Evolutionary conservation across 2,888 invertebrate genomes (phyloP), one percentile per base, ranked within the genome.

Genomic region (Empis stercorea): DNA sequence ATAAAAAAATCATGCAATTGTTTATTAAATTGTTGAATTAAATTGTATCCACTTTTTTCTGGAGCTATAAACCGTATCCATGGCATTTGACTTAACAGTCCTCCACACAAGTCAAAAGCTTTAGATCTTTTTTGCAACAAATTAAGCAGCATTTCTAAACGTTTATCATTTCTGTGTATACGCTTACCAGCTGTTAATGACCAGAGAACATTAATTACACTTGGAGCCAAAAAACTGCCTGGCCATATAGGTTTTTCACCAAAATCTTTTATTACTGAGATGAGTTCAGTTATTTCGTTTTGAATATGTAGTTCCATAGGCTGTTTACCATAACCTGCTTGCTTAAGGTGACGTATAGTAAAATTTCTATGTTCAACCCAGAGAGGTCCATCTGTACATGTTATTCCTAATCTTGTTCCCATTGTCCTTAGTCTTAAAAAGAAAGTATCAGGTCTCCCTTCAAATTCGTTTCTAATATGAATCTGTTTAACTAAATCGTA

Each of bases 121-220:
- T 70, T 71, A 0, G 74, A 68, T 40, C 80, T 63, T 32, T 64
- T 59, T 30, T 65, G 61, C 56, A 80, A 61, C 10, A 78, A 59
- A 9, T 66, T 59, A 7, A 79, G 56, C 10, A 79, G 59, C 5
- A 61, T 60, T 2, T 62, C 55, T 34, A 79, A 55, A 14, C 68
- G 61, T 6, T 61, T 53, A 51, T 76, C 72, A 5, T 66, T 62
- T 37, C 68, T 63, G n/a, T 65, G 55, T 34, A 78, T 70, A 32
- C 73, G 47, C 46, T 62, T 59, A n/a, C 75, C 75, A 11, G 78
- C 75, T 4, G 73, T 70, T 27, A 82, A 61, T 13, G 70, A 71
- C 82, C 82, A 83, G 10, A 83, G 61, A 1, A 81, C 76, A 59
- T 80, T 82, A 40, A 83, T 70, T 1, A 80, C 76, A 32, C 74